Evolutionary conservation across 2,888 invertebrate genomes (phyloP).

Genomic region (Dynastes grantii): DNA sequence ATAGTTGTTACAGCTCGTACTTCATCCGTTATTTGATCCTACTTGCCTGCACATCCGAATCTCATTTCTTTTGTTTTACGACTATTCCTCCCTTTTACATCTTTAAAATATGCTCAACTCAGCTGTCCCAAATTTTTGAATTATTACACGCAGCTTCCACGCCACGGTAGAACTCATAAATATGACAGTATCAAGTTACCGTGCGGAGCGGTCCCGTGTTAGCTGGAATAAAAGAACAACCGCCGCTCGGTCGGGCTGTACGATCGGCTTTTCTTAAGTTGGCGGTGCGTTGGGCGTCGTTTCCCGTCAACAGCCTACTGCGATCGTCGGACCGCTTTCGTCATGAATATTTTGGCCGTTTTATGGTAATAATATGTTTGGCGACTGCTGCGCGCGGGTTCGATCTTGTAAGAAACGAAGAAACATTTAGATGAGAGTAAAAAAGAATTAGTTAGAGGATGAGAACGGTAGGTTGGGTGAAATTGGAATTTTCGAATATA

Average conservation of each 20-base stretch:
- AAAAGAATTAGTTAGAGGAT: no score
- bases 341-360: constrained; percentile 39
- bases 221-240: constrained; percentile 27
- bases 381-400: background rate
- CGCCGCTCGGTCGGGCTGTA: constrained; percentile 11
- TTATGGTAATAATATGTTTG: background rate
- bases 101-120: no score
- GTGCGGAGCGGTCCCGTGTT: background rate
- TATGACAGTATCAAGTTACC: constrained; percentile 56
- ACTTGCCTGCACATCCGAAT: no score
- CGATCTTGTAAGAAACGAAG: no score
- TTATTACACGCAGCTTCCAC: constrained; percentile 37
- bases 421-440: no score
- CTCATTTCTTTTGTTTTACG: background rate
- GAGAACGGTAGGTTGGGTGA: no score
- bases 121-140: constrained; percentile 11
- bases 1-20: no score
- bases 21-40: no score
- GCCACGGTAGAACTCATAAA: constrained; percentile 53
- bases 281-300: constrained; percentile 47
- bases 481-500: no score
- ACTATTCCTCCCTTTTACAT: background rate
- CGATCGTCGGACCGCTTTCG: constrained; percentile 19
- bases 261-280: constrained; percentile 37
- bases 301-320: constrained; percentile 51